Evolutionary conservation across 2,113 vertebrate genomes (phyloP), one percentile per base, ranked within the genome.

Genomic region (Odontophorus gujanensis): DNA sequence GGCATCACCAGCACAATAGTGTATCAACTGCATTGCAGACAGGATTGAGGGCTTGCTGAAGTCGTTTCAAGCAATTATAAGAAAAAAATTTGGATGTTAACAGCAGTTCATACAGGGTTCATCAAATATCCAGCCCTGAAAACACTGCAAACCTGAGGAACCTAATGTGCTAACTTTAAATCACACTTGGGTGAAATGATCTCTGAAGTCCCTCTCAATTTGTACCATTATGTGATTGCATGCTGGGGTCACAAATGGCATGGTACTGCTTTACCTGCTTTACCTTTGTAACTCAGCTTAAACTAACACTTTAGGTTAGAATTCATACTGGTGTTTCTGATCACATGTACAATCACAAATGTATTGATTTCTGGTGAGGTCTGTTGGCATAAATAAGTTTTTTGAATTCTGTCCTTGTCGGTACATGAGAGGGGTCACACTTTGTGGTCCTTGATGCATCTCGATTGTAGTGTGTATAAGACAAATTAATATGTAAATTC

Each of bases 31-130:
- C 40, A 47, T 4, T 34, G 30, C 16, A 81, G 81, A 90, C 34
- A 36, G 24, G 38, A 80, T 65, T 59, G 65, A 69, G 50, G 65
- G 59, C 89, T 93, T 92, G 45, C 89, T 86, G 59, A 53, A 62
- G 59, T 32, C 62, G 20, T 78, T 91, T 81, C 68, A 89, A 6
- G 4, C 47, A 50, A 59, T 63, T 85, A 8, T 21, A 40, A 59
- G 9, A 53, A 28, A 50, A 51, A 50, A 38, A 5, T 36, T 38
- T 2, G 26, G 22, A 7, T 24, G 8, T 75, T 76, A 53, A 57
- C 21, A 81, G 45, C 50, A 88, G 26, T 14, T 93, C n/a, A 3
- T 55, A 15, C 6, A 67, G 65, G 80, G 26, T 32, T 72, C 94
- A 50, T 82, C 55, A 77, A 80, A 58, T 68, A 81, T 2, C 17